phyloP scores from a whole-genome alignment of 2,113 vertebrate genomes.

The Helogale parvula region DNA sequence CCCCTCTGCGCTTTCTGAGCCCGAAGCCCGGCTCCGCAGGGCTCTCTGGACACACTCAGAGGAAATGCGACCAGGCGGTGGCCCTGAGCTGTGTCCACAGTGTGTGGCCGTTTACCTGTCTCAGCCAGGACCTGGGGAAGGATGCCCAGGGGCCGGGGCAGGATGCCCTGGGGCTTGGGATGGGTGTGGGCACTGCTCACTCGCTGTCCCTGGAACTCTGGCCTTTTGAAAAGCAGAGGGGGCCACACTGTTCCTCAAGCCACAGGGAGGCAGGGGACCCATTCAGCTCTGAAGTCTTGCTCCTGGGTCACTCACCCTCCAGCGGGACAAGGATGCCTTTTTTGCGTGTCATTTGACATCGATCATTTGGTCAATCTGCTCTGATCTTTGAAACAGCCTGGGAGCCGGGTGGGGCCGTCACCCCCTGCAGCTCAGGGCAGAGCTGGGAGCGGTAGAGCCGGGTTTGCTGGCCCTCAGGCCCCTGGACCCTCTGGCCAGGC shows the following conservation, averaged over 20 bases:
- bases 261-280: background rate
- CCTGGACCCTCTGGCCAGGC: background rate
- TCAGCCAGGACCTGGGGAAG: background rate
- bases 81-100: background rate
- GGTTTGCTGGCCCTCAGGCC: background rate
- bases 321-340: rapidly evolving
- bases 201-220: rapidly evolving
- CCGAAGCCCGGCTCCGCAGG: background rate
- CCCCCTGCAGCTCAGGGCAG: too few relatives aligned
- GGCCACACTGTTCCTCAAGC: background rate
- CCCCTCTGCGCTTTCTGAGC: background rate
- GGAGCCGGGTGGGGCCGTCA: rapidly evolving
- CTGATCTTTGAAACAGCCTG: too few relatives aligned
- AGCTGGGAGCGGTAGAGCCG: background rate
- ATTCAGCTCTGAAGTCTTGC: background rate
- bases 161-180: rapidly evolving
- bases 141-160: rapidly evolving
- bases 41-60: background rate
- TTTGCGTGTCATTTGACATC: rapidly evolving
- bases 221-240: background rate
- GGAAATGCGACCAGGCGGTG: background rate
- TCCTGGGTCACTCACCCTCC: too few relatives aligned
- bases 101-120: rapidly evolving
- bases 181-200: rapidly evolving
- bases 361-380: rapidly evolving